phyloP scores from a whole-genome alignment of 1,140 invertebrate species.

The Anastatus disparis region DNA sequence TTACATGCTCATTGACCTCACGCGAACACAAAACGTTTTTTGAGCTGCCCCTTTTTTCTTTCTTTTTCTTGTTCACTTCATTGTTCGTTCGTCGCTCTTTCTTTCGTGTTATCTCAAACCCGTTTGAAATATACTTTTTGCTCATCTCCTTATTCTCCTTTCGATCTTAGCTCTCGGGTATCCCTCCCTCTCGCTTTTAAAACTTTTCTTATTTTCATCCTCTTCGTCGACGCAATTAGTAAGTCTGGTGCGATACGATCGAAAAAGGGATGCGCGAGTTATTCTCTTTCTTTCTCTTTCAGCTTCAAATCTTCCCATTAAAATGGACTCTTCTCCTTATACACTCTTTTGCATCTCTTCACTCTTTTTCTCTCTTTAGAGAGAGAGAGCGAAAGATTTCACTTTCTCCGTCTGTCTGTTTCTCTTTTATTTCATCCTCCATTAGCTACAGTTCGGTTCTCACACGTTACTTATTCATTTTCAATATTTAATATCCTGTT shows the following conservation, averaged over 20 bases:
- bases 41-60: no score
- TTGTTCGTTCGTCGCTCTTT: background rate
- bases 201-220: slow-evolving; percentile 7
- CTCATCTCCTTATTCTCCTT: background rate
- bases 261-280: slow-evolving; percentile 2
- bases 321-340: no score
- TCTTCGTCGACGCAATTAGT: slow-evolving; percentile 51
- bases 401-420: background rate
- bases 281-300: no score
- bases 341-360: no score
- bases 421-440: background rate
- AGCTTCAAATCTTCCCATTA: no score
- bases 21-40: no score
- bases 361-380: no score
- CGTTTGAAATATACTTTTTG: background rate
- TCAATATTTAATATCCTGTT: background rate
- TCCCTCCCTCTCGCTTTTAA: slow-evolving; percentile 8
- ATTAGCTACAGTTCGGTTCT: background rate
- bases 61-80: no score
- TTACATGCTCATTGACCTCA: no score
- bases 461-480: slow-evolving; percentile 10
- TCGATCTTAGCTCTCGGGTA: background rate
- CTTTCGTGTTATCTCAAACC: background rate
- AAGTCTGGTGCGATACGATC: slow-evolving; percentile 49
- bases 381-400: slow-evolving; percentile 22